These are phyloP conservation scores for Agelastica alni DNA, from an alignment of 2,888 invertebrate species.

Conservation along the genomic window DNA sequence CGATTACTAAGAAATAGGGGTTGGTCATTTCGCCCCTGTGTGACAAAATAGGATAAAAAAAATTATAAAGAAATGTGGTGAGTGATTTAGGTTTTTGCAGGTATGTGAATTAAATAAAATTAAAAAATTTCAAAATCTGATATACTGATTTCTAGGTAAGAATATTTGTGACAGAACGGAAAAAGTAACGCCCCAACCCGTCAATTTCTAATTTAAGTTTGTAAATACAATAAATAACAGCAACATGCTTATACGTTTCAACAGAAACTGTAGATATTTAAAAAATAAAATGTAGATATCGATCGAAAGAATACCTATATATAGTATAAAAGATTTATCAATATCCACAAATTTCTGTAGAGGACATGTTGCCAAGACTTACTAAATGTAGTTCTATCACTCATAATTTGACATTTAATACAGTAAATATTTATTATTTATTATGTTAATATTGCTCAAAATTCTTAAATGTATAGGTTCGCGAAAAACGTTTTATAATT, in stretches of 20 bases:
- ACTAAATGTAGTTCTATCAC: slow-evolving; percentile 51
- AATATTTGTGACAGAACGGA: slow-evolving; percentile 19
- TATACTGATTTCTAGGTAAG: slow-evolving; percentile 13
- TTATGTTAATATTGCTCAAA: slow-evolving; percentile 57
- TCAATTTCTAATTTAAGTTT: slow-evolving; percentile 26
- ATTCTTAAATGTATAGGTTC: slow-evolving; percentile 39
- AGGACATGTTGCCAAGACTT: slow-evolving; percentile 28
- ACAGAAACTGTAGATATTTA: slow-evolving; percentile 23
- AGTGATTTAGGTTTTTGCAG: too few species aligned
- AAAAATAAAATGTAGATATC: slow-evolving; percentile 8
- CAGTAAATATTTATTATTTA: slow-evolving; percentile 41
- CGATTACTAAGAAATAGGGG: too few species aligned
- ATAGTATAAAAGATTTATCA: slow-evolving; percentile 21
- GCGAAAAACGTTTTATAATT: slow-evolving; percentile 31
- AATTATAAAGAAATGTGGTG: too few species aligned
- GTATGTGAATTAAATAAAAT: too few species aligned
- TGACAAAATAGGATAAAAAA: too few species aligned
- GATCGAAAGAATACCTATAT: slow-evolving; percentile 11
- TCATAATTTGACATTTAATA: slow-evolving; percentile 57
- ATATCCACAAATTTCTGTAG: slow-evolving; percentile 27
- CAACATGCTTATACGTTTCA: slow-evolving; percentile 21
- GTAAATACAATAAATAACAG: slow-evolving; percentile 26
- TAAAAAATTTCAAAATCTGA: too few species aligned
- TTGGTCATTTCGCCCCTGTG: too few species aligned
- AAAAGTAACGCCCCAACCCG: slow-evolving; percentile 23